Evolutionary conservation across 2,888 invertebrate genomes (phyloP).

Genomic region (Noctuana brunneofusca): DNA sequence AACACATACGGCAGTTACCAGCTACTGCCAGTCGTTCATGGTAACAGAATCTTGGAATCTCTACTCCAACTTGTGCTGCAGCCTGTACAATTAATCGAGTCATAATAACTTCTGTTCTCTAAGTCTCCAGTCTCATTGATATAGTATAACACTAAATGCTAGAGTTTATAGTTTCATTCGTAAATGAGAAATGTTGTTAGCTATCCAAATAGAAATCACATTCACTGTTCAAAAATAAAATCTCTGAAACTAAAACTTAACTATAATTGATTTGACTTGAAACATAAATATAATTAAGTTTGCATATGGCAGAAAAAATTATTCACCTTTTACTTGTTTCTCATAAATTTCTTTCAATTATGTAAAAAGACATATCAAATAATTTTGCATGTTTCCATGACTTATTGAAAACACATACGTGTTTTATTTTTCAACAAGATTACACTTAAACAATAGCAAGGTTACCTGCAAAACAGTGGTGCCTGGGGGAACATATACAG

Average conservation of each 20-base stretch:
- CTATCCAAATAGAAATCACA: too few species aligned
- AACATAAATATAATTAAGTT: too few species aligned
- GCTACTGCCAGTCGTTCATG: constrained; percentile 99
- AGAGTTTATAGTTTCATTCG: too few species aligned
- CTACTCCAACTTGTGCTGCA: constrained; percentile 96
- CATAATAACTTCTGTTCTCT: not conserved
- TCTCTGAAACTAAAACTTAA: too few species aligned
- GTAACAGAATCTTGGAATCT: constrained; percentile 99
- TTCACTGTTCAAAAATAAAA: too few species aligned
- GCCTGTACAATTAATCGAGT: constrained; percentile 84
- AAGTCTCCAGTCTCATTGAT: too few species aligned
- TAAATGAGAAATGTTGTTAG: too few species aligned
- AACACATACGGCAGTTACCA: constrained; percentile 99
- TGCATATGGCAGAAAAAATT: too few species aligned
- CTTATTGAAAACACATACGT: not conserved
- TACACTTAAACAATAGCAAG: not conserved
- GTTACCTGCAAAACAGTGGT: constrained; percentile 97
- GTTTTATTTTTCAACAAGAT: not conserved
- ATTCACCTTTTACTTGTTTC: not conserved
- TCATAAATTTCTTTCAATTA: too few species aligned
- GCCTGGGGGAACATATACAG: constrained; percentile 96
- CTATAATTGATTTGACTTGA: too few species aligned
- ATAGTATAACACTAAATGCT: too few species aligned
- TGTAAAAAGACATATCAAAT: not conserved
- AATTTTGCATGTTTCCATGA: not conserved